Evolutionary conservation across 2,888 invertebrate genomes (phyloP).

Genomic region (Melipona beecheii): DNA sequence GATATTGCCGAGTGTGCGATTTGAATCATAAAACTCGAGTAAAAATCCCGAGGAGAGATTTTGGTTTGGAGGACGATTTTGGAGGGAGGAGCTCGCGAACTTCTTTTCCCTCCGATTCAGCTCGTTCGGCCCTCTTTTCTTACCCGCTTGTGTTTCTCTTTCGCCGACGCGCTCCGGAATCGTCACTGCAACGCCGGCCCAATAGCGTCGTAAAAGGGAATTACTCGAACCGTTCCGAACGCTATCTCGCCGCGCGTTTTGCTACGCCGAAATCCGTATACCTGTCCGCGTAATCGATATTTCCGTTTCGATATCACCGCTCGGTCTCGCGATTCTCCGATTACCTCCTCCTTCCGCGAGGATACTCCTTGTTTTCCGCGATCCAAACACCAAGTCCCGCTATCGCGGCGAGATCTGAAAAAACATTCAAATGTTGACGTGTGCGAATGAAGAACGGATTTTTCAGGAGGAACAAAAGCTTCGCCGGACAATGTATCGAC

Average conservation of each 20-base stretch:
- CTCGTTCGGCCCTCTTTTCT: slow-evolving; percentile 41
- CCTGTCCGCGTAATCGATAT: slow-evolving; percentile 35
- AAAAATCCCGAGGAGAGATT: slow-evolving; percentile 73
- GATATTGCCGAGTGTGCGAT: slow-evolving; percentile 81
- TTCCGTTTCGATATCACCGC: slow-evolving; percentile 35
- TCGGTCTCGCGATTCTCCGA: slow-evolving; percentile 32
- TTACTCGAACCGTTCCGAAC: slow-evolving; percentile 51
- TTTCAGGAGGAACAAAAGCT: no score
- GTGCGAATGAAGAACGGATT: no score
- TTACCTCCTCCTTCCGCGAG: slow-evolving; percentile 30
- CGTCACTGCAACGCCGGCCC: slow-evolving; percentile 44
- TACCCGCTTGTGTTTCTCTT: slow-evolving; percentile 58
- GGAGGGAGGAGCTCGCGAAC: slow-evolving; percentile 5
- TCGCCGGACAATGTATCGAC: no score
- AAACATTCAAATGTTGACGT: neutral
- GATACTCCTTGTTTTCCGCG: neutral
- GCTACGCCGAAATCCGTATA: slow-evolving; percentile 25
- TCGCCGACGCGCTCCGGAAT: slow-evolving; percentile 25
- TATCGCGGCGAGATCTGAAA: neutral
- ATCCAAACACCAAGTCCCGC: neutral
- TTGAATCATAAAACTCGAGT: slow-evolving; percentile 83
- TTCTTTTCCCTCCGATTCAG: slow-evolving; percentile 53
- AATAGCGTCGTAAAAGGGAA: slow-evolving; percentile 64
- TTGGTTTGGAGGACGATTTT: slow-evolving; percentile 37
- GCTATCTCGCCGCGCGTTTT: neutral